phyloP scores from a whole-genome alignment of 2,797 vertebrate genomes.

The Hoplostethus atlanticus region DNA sequence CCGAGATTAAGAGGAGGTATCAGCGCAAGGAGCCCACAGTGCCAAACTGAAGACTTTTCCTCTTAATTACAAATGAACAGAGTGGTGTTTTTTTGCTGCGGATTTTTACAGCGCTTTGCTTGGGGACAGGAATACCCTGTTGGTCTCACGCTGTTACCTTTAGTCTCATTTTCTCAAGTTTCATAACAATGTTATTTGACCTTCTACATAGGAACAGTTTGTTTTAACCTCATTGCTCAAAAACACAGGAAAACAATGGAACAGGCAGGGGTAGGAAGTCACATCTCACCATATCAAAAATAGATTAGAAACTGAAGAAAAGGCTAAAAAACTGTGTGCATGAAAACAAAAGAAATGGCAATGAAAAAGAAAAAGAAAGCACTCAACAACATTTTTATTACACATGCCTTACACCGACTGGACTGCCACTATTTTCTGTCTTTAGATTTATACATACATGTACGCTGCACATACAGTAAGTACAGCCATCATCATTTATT shows the following conservation, averaged over 20 bases:
- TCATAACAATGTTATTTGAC: slow-evolving; percentile 86
- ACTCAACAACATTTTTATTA: background rate
- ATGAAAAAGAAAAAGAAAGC: slow-evolving; percentile 40
- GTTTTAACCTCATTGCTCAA: slow-evolving; percentile 85
- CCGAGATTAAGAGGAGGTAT: slow-evolving; percentile 75
- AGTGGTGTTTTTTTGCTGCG: slow-evolving; percentile 22
- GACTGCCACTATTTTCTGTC: background rate
- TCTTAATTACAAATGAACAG: slow-evolving; percentile 75
- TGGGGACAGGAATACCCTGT: slow-evolving; percentile 72
- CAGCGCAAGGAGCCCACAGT: slow-evolving; percentile 63
- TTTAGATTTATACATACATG: background rate
- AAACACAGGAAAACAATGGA: slow-evolving; percentile 84
- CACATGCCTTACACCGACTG: background rate
- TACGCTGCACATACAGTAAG: background rate
- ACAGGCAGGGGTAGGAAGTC: slow-evolving; percentile 80
- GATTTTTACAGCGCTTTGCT: slow-evolving; percentile 62
- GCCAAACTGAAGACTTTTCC: slow-evolving; percentile 76
- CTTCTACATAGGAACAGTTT: slow-evolving; percentile 86
- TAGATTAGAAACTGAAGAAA: slow-evolving; percentile 83
- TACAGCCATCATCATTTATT: slow-evolving; percentile 3
- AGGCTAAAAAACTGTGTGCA: slow-evolving; percentile 71
- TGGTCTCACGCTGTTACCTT: slow-evolving; percentile 77
- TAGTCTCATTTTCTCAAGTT: slow-evolving; percentile 74
- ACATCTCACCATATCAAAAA: slow-evolving; percentile 83
- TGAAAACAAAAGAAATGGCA: slow-evolving; percentile 61